Conservation (phyloP, 2,888 invertebrate species). For the Dichetophora obliterata region DNA sequence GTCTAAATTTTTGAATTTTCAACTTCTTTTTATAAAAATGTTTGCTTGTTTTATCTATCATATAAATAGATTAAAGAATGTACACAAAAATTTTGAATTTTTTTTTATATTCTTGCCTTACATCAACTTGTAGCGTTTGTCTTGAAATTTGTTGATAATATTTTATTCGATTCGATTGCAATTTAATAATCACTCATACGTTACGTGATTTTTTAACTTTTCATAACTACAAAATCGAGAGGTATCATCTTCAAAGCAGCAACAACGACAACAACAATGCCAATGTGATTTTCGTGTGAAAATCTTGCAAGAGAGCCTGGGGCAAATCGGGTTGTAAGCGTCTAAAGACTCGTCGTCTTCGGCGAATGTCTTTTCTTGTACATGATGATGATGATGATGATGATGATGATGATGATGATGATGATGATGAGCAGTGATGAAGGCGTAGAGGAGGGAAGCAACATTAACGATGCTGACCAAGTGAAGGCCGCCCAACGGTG, state of each 20-base stretch:
- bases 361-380: conserved; percentile 18
- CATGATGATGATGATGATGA: background rate
- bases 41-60: too few species aligned
- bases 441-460: background rate
- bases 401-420: background rate
- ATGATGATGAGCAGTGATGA: background rate
- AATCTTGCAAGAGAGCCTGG: conserved; percentile 61
- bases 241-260: conserved; percentile 18
- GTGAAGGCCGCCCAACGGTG: conserved; percentile 25
- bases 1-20: too few species aligned
- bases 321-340: conserved; percentile 53
- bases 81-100: too few species aligned
- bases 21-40: too few species aligned
- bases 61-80: too few species aligned
- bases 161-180: conserved; percentile 4
- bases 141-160: background rate
- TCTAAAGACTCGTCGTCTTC: conserved; percentile 39
- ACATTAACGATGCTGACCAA: background rate
- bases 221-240: conserved; percentile 1
- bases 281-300: conserved; percentile 68
- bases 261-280: conserved; percentile 49
- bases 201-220: background rate
- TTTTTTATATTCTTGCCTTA: too few species aligned
- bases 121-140: too few species aligned
- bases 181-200: background rate